Percentiles rank a stretch among this genome's conserved stretches.
Evolutionary conservation across 92 coral and sea anemone species (phyloP).

Genomic region (Blastomussa wellsi): DNA sequence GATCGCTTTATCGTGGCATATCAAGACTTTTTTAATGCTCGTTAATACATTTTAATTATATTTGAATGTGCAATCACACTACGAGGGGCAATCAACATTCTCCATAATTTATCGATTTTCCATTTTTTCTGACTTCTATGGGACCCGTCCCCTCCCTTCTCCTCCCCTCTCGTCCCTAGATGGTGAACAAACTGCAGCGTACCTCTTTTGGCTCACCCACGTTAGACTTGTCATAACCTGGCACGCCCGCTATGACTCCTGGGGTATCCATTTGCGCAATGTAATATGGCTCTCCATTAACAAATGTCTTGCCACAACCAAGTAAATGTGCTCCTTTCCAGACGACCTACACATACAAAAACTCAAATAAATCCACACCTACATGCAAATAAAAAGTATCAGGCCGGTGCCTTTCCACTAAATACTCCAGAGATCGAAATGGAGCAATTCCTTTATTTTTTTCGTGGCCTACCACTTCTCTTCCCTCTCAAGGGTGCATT

Average conservation of each 20-base stretch:
- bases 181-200: background rate
- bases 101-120: no score
- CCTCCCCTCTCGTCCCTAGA: no score
- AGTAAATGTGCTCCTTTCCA: conserved; percentile 68
- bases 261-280: conserved; percentile 84
- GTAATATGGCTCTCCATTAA: conserved; percentile 82
- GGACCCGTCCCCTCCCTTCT: background rate
- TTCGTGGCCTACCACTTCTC: background rate
- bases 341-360: conserved; percentile 56
- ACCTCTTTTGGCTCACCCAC: conserved; percentile 70
- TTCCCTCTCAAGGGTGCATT: background rate
- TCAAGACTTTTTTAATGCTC: background rate
- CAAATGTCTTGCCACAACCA: conserved; percentile 76
- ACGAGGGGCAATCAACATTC: no score
- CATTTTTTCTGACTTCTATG: background rate
- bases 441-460: no score
- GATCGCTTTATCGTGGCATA: background rate
- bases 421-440: background rate
- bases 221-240: conserved; percentile 61
- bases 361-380: background rate
- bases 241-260: conserved; percentile 50
- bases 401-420: no score
- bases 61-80: no score
- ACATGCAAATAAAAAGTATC: no score
- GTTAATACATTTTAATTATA: no score